Conservation (phyloP, 2,797 vertebrate species). For the Catharus ustulatus region DNA sequence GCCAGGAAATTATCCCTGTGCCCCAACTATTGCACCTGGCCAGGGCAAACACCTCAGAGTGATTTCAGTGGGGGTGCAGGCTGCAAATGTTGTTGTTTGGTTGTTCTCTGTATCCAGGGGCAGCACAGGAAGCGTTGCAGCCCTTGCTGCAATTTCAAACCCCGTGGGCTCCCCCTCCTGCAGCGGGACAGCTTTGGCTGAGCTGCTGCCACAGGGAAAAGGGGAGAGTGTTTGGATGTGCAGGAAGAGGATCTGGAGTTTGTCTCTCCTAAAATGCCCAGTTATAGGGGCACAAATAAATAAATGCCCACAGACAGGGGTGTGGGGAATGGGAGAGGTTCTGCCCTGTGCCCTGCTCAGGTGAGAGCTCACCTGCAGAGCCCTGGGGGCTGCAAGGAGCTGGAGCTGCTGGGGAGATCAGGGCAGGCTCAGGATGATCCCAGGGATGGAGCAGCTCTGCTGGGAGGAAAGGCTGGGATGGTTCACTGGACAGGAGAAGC, state of each 20-base stretch:
- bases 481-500: not conserved
- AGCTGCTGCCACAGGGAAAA: not conserved
- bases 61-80: rapidly evolving
- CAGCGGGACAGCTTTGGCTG: not conserved
- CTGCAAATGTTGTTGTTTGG: not conserved
- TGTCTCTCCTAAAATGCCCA: not conserved
- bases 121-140: not conserved
- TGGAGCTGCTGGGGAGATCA: not conserved
- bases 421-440: not conserved
- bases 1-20: not conserved
- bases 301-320: rapidly evolving
- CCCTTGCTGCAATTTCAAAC: not conserved
- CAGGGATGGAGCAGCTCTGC: not conserved
- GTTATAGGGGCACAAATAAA: no score
- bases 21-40: not conserved
- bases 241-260: not conserved
- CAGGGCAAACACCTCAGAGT: not conserved
- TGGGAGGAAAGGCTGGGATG: not conserved
- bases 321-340: not conserved
- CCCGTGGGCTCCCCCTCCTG: not conserved
- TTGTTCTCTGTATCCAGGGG: rapidly evolving
- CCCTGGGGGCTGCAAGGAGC: rapidly evolving
- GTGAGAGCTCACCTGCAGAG: not conserved
- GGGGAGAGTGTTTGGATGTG: rapidly evolving
- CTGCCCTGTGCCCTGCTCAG: not conserved